Percentiles rank a stretch among this genome's conserved stretches.
These are phyloP conservation scores for Proales similis DNA, from an alignment of 1,140 invertebrate genomes.

Conservation along the genomic window DNA sequence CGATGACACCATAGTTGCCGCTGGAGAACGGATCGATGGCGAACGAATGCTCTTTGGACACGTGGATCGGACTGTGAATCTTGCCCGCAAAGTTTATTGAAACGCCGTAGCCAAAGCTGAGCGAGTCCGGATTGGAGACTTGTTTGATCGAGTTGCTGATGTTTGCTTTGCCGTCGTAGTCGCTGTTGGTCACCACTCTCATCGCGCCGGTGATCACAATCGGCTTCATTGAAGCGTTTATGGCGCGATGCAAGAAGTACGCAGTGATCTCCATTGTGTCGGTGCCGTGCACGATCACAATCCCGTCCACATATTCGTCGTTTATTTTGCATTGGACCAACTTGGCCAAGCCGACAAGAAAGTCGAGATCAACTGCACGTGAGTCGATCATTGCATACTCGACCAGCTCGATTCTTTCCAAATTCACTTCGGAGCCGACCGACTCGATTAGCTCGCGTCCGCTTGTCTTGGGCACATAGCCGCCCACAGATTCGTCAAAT, in stretches of 20 bases:
- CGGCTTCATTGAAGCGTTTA: conserved; percentile 11
- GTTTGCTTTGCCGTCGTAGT: conserved; percentile 37
- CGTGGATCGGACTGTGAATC: conserved; percentile 34
- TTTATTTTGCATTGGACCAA: conserved; percentile 30
- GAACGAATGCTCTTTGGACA: conserved; percentile 25
- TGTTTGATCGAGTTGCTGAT: conserved; percentile 30
- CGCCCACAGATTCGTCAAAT: conserved; percentile 13
- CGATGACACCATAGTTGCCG: conserved; percentile 19
- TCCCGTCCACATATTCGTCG: conserved; percentile 15
- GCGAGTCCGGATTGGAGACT: conserved; percentile 29
- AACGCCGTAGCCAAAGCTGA: conserved; percentile 4
- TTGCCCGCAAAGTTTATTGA: conserved; percentile 37
- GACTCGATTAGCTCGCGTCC: conserved; percentile 32
- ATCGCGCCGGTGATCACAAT: conserved; percentile 30
- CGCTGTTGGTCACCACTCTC: conserved; percentile 30
- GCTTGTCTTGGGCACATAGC: conserved; percentile 33
- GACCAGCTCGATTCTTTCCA: conserved; percentile 30
- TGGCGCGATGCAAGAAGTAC: conserved; percentile 24
- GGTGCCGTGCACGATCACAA: conserved; percentile 33
- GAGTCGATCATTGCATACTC: conserved; percentile 37
- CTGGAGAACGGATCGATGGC: conserved; percentile 35
- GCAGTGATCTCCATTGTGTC: conserved; percentile 37
- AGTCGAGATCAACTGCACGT: conserved; percentile 24
- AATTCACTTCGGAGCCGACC: conserved; percentile 13
- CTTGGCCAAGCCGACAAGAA: conserved; percentile 12